Evolutionary conservation across 2,113 vertebrate genomes (phyloP), one percentile per base, ranked within the genome.

Genomic region (Crypturellus undulatus): DNA sequence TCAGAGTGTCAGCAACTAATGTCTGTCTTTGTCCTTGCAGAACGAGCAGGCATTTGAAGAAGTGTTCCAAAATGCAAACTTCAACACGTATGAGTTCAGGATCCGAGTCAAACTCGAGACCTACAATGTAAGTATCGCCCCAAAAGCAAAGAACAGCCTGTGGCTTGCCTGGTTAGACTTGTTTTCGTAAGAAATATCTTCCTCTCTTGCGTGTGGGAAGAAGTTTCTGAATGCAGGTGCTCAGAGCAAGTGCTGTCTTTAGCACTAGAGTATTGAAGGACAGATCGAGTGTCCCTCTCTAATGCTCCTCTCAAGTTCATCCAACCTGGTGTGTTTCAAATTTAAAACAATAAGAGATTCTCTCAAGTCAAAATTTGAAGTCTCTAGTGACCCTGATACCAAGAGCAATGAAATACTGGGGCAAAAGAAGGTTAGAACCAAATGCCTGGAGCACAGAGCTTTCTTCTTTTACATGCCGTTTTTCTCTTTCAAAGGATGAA

Each of bases 51-150:
- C 99, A 2, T 99, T 99, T 85, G 99, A 99, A 20, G 99, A 99
- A 89, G 93, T 99, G 90, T 99, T 99, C 96, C 99, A 99, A 77
- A 98, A 98, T 52, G 99, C 99, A 96, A 99, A 98, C 97, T 99
- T 99, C 96, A 98, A 98, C 79, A 98, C 99, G 0, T 99, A 98
- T 5, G 97, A 98, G 43, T 99, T 99, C 98, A 98, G 96, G 77
- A 98, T 98, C 97, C 95, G 99, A 93, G 98, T 99, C 84, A 99
- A 99, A 92, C 96, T 99, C 64, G 99, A 99, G 97, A 99, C 98
- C 2, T 99, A 99, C 96, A 99, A 99, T 2, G 99, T 99, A 96
- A 99, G 99, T 98, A 73, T 51, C 24, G 7, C 51, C 47, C 52
- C 15, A 19, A 49, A 52, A 3, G 38, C 69, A 62, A 43, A 34